Conservation (phyloP, 2,113 vertebrate genomes). For the Todiramphus saurophagus region DNA sequence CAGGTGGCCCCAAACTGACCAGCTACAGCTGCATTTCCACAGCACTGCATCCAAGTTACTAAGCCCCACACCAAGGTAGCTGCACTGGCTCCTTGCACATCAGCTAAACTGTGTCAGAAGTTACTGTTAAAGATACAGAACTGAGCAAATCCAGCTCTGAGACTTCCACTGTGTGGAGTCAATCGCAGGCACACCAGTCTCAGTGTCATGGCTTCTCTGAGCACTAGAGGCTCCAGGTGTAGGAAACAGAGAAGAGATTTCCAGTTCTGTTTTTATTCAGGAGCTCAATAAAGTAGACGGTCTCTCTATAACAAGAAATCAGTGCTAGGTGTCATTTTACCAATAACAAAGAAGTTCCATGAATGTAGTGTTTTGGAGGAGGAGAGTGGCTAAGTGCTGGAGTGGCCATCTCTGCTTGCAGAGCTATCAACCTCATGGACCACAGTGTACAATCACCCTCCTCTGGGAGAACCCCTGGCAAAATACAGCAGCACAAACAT, state of each 20-base stretch:
- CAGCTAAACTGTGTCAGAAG: not conserved
- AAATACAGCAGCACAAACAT: fast-evolving
- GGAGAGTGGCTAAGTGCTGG: not conserved
- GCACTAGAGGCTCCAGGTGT: not conserved
- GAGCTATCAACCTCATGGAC: not conserved
- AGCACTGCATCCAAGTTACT: not conserved
- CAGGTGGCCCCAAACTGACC: too few species aligned
- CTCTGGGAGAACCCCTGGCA: not conserved
- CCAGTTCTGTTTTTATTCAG: not conserved
- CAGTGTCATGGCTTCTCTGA: fast-evolving
- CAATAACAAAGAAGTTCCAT: not conserved
- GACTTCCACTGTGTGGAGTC: not conserved
- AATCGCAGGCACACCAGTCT: fast-evolving
- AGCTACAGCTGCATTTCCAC: not conserved
- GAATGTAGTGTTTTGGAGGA: not conserved
- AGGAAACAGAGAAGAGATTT: not conserved
- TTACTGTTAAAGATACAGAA: not conserved
- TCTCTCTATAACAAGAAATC: not conserved
- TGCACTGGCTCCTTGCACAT: not conserved
- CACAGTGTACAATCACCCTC: not conserved
- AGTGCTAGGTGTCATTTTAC: not conserved
- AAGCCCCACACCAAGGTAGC: fast-evolving
- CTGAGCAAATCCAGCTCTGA: not conserved
- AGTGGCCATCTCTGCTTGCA: not conserved
- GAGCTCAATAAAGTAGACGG: not conserved